Evolutionary conservation across 2,797 vertebrate species (phyloP).

Genomic region (Threskiornis aethiopicus): DNA sequence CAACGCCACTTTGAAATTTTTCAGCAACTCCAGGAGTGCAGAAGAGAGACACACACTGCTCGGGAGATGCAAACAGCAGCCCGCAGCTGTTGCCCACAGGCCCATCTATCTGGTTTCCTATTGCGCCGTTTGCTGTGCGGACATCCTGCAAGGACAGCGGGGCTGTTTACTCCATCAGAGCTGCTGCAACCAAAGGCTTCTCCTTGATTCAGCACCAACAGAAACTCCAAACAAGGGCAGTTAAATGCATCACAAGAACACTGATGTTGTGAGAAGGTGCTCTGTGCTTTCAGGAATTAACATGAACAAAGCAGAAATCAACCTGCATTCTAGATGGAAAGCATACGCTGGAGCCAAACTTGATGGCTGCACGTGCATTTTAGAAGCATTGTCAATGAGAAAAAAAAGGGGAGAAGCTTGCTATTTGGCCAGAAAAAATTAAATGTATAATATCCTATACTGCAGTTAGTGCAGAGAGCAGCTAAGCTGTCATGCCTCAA

Average conservation of each 20-base stretch:
- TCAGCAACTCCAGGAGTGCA: neutral
- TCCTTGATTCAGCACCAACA: neutral
- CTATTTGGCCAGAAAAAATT: neutral
- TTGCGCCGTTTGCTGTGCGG: fast-evolving
- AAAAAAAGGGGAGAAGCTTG: neutral
- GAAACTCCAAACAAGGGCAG: neutral
- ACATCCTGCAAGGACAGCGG: neutral
- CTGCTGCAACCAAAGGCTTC: neutral
- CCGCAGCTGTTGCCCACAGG: neutral
- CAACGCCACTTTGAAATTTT: neutral
- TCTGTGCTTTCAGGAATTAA: neutral
- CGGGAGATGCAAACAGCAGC: neutral
- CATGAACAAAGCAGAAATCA: neutral
- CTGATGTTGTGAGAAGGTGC: neutral
- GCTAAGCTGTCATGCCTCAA: neutral
- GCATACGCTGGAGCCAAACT: neutral
- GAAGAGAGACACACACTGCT: neutral
- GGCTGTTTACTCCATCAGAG: neutral
- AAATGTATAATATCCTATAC: neutral
- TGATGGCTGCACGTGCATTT: fast-evolving
- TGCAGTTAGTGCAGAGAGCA: neutral
- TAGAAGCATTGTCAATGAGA: neutral
- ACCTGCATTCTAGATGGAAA: neutral
- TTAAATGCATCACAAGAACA: neutral
- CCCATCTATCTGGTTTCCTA: neutral